Conservation (phyloP, 2,797 vertebrate species). For the Merluccius polli region DNA sequence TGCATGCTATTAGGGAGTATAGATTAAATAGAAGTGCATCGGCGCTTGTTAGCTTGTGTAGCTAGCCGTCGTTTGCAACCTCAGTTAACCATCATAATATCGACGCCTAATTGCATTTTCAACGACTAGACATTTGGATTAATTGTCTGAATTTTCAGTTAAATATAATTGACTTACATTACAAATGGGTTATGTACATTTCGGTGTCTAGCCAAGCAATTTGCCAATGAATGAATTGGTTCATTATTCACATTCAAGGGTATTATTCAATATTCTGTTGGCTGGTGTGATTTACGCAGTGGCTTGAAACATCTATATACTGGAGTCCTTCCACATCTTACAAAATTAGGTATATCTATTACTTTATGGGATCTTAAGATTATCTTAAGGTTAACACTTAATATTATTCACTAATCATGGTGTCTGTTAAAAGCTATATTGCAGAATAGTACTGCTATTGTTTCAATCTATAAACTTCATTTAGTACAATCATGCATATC, state of each 20-base stretch:
- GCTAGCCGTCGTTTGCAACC: neutral
- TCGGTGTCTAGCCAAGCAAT: neutral
- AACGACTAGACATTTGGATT: neutral
- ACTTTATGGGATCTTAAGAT: too few species aligned
- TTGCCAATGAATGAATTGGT: neutral
- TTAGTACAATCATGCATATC: too few species aligned
- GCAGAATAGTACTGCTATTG: too few species aligned
- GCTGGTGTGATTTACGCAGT: neutral
- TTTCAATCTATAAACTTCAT: too few species aligned
- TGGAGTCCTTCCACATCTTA: too few species aligned
- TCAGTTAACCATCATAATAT: neutral
- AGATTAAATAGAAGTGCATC: neutral
- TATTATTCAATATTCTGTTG: neutral
- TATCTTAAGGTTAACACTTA: too few species aligned
- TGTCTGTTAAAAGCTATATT: too few species aligned
- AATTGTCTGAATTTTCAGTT: too few species aligned
- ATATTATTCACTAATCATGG: too few species aligned
- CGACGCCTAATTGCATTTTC: neutral
- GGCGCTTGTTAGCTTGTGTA: neutral
- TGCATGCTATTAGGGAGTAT: neutral
- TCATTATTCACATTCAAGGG: too few species aligned
- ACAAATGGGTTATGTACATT: neutral
- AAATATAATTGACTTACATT: neutral
- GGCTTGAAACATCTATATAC: neutral
- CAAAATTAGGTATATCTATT: too few species aligned